Evolutionary conservation across 2,113 vertebrate species (phyloP), one percentile per base, ranked within the genome.

Genomic region (Dunckerocampus dactyliophorus): DNA sequence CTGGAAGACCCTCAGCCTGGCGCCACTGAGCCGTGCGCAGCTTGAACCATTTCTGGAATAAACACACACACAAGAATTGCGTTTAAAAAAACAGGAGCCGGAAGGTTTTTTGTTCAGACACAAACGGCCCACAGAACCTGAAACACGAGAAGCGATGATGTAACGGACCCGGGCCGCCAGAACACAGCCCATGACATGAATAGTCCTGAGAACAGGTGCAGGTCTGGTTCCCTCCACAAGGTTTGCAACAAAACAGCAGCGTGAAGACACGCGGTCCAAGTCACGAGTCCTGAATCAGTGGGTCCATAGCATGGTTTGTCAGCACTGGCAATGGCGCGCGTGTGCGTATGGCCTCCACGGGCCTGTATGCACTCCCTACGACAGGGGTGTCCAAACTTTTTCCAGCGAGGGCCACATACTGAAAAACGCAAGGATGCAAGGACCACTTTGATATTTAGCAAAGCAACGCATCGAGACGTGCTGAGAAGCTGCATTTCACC

Each of bases 21-120:
- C 95, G 92, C 96, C 96, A 99, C 87, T 92, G 83, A 0, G 92
- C 91, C 59, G 93, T 92, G 54, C 96, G 93, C 62, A 89, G 85
- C 85, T 86, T 89, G 89, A 97, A 99, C 96, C 96, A 99, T 89
- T 92, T 90, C 96, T 99, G 80, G 6, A 79, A 55, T 4, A 76
- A 13, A 79, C 9, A 63, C 49, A 76, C 69, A 73, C 1, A 13
- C 14, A 17, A 16, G 72, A 48, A 16, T 8, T 2, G 11, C 9
- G 37, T 39, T 39, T 1, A 17, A 8, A 31, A 42, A 16, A 16
- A 69, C 43, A 17, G 3, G 14, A 2, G 24, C 39, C 59, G 50
- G 34, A 16, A 61, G 0, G 19, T n/a, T 8, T 17, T 64, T 60
- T 58, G 43, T 63, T 55, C 14, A 54, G 8, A 2, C n/a, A 62